Base-by-base conservation (phyloP, 1,140 invertebrate genomes). In the Maniola jurtina region DNA sequence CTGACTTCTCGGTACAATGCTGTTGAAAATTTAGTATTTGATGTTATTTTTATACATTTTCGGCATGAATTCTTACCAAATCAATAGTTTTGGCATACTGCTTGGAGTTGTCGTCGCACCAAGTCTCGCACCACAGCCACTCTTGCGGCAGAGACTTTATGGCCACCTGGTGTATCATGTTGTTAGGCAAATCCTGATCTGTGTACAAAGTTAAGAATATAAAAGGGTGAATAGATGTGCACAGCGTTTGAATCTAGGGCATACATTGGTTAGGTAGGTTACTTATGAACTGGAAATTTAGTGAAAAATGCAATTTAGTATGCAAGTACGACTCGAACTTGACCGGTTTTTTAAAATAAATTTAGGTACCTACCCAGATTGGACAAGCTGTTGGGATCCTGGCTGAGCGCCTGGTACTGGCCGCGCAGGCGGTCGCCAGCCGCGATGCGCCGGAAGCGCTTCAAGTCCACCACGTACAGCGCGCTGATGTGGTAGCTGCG, bases 121-220 rank as follows among this genome's bases (percentile, higher is more conserved):
- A 99, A 0, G 99, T 99, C 92, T 99, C 99, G 90, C 99, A 99
- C 98, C 98, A 99, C n/a, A 99, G 91, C 99, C 99, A 99, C 82
- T 99, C 99, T 87, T 99, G 98, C 2, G 99, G 99, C 73, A 99
- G 92, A 0, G 98, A 99, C 88, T 99, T 99, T 61, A 99, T 99
- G 0, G 96, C 94, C 54, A 99, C 98, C 93, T 99, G 99, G 92
- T 99, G 99, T 69, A 99, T 99, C 99, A 99, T 99, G 87, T 99
- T 93, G 80, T 93, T 93, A 9, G 93, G 93, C 48, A 93, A 83
- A 65, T 93, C 93, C 84, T 93, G 93, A 84, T 93, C 90, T 92
- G 74, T 55, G 48, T 42, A 56, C 11, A 35, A 55, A 40, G 25
- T 35, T 14, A 35, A 3, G 7, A 16, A 11, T 2, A 15, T 16